Evolutionary conservation across 2,888 invertebrate species (phyloP).

Genomic region (Rhyacophila evoluta): DNA sequence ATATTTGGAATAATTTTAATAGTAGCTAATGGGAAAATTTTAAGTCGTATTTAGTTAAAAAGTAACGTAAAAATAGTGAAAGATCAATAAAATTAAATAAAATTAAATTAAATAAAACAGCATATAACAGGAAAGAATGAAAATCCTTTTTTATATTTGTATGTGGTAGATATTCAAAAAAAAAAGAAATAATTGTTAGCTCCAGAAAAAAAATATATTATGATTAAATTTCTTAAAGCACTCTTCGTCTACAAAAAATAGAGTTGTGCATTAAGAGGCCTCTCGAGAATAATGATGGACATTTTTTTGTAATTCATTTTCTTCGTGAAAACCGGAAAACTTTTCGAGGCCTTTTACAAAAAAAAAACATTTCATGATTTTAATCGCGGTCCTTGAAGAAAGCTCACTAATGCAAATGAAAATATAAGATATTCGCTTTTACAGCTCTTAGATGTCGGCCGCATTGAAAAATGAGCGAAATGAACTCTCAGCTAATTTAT

Average conservation of each 20-base stretch:
- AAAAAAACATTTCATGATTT: neutral
- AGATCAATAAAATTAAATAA: too few relatives aligned
- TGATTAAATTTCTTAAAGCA: slow-evolving; percentile 1
- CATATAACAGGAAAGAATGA: too few relatives aligned
- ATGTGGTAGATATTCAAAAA: too few relatives aligned
- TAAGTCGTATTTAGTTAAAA: too few relatives aligned
- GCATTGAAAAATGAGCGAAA: neutral
- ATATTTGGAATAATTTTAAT: too few relatives aligned
- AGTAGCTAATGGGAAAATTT: too few relatives aligned
- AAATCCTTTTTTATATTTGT: too few relatives aligned
- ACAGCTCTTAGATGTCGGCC: neutral
- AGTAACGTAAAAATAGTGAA: too few relatives aligned
- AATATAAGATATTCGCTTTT: slow-evolving; percentile 3
- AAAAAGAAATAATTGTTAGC: neutral
- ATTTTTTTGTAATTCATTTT: slow-evolving; percentile 29
- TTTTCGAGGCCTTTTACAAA: neutral
- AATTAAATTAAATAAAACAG: too few relatives aligned
- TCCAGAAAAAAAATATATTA: neutral
- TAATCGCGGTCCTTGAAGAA: neutral
- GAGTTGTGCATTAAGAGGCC: slow-evolving; percentile 7
- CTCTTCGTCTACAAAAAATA: neutral
- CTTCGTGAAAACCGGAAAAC: neutral
- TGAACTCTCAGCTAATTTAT: neutral
- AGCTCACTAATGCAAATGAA: neutral
- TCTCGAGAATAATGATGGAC: slow-evolving; percentile 30